Conservation (phyloP, 2,113 vertebrate genomes). For the Microtus montanus region DNA sequence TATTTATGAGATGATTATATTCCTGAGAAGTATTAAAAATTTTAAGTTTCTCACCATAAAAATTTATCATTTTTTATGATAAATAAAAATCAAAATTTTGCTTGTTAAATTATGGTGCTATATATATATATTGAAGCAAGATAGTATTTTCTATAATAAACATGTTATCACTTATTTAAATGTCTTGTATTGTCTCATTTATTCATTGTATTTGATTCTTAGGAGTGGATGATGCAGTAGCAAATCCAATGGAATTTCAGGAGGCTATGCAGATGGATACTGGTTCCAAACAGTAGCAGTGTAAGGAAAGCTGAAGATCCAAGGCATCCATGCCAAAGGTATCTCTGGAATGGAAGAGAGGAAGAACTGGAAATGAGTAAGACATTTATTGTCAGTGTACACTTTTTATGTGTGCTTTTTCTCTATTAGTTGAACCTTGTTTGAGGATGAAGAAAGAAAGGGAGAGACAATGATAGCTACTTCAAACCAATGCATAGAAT, state of each 20-base stretch:
- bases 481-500: neutral
- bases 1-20: slow-evolving; percentile 28
- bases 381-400: neutral
- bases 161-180: neutral
- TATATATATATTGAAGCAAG: slow-evolving; percentile 29
- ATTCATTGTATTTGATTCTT: slow-evolving; percentile 2
- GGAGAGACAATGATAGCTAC: neutral
- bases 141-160: neutral
- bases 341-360: neutral
- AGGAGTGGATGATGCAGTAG: neutral
- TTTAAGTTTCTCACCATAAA: slow-evolving; percentile 42
- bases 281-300: neutral
- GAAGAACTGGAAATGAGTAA: neutral
- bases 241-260: slow-evolving; percentile 13
- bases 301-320: neutral
- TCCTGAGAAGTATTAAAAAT: slow-evolving; percentile 21
- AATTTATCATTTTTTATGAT: neutral
- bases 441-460: neutral
- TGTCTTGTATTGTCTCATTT: slow-evolving; percentile 3
- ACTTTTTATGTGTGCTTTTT: neutral
- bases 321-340: neutral
- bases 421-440: neutral
- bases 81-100: neutral
- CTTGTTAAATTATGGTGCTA: slow-evolving; percentile 16
- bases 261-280: neutral